phyloP scores from a whole-genome alignment of 35 echinoderm and acorn worm genomes.

The Strongylocentrotus purpuratus region DNA sequence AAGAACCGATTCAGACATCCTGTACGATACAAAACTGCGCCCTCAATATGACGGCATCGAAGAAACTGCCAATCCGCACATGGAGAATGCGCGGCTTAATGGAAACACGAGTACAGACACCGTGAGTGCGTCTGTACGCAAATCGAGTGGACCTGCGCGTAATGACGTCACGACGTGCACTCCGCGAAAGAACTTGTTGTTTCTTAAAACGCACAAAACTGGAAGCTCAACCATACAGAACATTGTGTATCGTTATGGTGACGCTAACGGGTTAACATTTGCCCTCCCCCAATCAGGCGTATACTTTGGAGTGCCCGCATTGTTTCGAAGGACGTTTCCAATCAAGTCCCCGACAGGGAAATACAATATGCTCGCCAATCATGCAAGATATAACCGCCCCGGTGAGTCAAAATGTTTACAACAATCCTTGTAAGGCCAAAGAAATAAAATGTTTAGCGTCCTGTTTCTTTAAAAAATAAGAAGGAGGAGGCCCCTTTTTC shows the following conservation, averaged over 20 bases:
- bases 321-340: conserved; percentile 55
- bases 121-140: neutral
- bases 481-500: too few species aligned
- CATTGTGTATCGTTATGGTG: conserved; percentile 73
- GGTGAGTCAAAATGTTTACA: too few species aligned
- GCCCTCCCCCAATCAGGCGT: conserved; percentile 52
- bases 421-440: too few species aligned
- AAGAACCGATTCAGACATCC: too few species aligned
- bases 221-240: conserved; percentile 77
- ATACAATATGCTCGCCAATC: conserved; percentile 81
- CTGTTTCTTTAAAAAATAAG: too few species aligned
- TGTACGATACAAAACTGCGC: too few species aligned
- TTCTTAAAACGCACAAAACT: conserved; percentile 78
- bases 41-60: too few species aligned
- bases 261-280: conserved; percentile 48
- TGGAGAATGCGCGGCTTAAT: neutral
- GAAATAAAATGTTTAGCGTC: too few species aligned
- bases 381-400: conserved; percentile 68
- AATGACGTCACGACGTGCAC: neutral
- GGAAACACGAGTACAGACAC: neutral
- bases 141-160: neutral
- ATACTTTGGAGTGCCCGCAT: conserved; percentile 56
- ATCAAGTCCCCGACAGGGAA: conserved; percentile 28
- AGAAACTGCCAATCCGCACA: neutral
- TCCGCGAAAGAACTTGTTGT: conserved; percentile 57